A percentile compares a stretch with the other conserved stretches of the same genome.
phyloP scores from a whole-genome alignment of 2,797 vertebrate species.

The Sebastes taczanowskii region DNA sequence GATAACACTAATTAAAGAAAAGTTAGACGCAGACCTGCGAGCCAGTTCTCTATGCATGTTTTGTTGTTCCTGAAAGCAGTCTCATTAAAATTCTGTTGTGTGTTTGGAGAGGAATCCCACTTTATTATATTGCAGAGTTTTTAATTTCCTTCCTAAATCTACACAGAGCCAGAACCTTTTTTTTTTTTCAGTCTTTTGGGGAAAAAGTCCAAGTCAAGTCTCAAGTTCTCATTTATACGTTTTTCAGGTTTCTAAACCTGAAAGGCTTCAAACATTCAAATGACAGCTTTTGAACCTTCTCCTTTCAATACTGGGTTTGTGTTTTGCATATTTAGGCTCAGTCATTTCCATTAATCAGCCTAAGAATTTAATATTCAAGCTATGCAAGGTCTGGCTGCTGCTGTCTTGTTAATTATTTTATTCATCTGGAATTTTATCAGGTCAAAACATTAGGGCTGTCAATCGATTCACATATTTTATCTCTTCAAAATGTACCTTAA shows the following conservation, averaged over 20 bases:
- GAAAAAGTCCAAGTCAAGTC: neutral
- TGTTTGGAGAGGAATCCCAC: neutral
- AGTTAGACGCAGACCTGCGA: neutral
- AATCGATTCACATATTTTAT: too few species aligned
- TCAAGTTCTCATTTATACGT: neutral
- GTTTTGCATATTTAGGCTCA: neutral
- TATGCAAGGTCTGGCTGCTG: neutral
- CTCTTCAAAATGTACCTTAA: too few species aligned
- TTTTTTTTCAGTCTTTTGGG: neutral
- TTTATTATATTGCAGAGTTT: neutral
- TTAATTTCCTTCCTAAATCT: neutral
- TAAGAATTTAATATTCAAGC: neutral
- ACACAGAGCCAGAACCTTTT: neutral
- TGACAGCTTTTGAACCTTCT: neutral
- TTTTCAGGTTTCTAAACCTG: neutral
- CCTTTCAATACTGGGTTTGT: neutral
- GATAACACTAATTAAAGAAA: conserved; percentile 12
- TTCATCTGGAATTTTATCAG: neutral
- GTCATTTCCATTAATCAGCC: neutral
- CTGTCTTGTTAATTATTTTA: neutral
- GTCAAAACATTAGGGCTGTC: neutral
- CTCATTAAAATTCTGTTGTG: neutral
- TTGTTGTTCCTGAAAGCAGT: neutral
- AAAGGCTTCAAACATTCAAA: neutral
- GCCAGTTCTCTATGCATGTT: neutral